A percentile compares a stretch with the other conserved stretches of the same genome.
These are phyloP conservation scores for Ciconia nigra DNA, from an alignment of 2,797 vertebrate species.

Conservation along the genomic window DNA sequence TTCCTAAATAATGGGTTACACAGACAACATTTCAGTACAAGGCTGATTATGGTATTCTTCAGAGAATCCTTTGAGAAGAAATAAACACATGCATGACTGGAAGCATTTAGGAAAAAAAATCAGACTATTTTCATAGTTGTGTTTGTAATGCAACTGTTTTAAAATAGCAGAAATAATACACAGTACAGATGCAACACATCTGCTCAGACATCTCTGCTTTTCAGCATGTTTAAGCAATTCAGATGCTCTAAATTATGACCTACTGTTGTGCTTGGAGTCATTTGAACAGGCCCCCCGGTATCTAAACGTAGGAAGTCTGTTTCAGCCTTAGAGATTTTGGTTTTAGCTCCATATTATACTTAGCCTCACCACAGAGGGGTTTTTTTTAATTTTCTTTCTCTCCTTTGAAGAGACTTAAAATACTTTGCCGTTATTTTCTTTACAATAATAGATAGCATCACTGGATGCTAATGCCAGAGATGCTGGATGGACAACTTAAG, in stretches of 20 bases:
- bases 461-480: not conserved
- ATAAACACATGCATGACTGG: not conserved
- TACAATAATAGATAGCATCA: not conserved
- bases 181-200: slow-evolving; percentile 6
- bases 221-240: not conserved
- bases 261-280: not conserved
- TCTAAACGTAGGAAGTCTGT: not conserved
- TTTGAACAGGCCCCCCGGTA: not conserved
- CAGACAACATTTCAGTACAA: not conserved
- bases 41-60: not conserved
- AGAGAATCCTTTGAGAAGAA: not conserved
- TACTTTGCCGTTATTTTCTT: not conserved
- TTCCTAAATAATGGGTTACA: not conserved
- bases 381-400: not conserved
- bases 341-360: not conserved
- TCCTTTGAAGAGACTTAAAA: not conserved
- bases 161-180: slow-evolving; percentile 18
- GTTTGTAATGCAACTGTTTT: slow-evolving; percentile 11
- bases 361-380: not conserved
- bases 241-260: not conserved
- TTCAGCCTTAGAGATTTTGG: not conserved
- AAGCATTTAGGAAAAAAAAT: slow-evolving; percentile 14
- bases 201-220: slow-evolving; percentile 5
- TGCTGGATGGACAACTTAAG: not conserved
- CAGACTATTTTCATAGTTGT: not conserved